Evolutionary conservation across 2,113 vertebrate genomes (phyloP).

Genomic region (Andinoacara biseriatus): DNA sequence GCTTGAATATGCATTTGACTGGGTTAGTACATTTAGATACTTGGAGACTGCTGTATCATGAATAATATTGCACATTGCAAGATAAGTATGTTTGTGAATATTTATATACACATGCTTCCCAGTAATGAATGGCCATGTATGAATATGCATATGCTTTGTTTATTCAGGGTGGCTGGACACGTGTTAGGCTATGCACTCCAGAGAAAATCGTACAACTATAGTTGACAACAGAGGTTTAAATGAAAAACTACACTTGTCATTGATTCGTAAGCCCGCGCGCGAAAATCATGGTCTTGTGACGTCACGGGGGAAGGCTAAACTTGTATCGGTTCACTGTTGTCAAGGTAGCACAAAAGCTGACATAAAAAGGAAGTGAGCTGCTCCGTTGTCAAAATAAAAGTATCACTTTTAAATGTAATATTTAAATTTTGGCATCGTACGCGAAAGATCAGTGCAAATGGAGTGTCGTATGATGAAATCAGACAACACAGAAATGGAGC

Average conservation of each 20-base stretch:
- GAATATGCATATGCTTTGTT: neutral
- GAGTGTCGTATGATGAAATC: neutral
- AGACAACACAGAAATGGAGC: neutral
- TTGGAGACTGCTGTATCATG: neutral
- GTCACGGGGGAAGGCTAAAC: constrained; percentile 37
- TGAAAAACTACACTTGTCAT: neutral
- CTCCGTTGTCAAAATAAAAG: constrained; percentile 31
- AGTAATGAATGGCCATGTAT: neutral
- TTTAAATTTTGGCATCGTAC: neutral
- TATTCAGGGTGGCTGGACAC: neutral
- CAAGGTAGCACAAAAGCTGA: neutral
- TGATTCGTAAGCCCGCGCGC: constrained; percentile 55
- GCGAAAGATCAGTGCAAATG: neutral
- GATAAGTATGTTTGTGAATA: neutral
- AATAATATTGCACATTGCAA: neutral
- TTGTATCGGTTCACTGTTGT: constrained; percentile 9
- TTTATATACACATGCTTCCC: neutral
- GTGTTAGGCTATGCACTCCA: neutral
- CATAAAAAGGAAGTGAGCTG: constrained; percentile 22
- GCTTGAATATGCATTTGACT: neutral
- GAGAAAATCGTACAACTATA: neutral
- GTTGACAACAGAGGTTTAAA: neutral
- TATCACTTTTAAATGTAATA: neutral
- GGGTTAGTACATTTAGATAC: neutral
- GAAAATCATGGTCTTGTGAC: constrained; percentile 63